Percentiles rank a stretch among this genome's conserved stretches.
Evolutionary conservation across 2,888 invertebrate genomes (phyloP).

Genomic region (Patella pellucida): DNA sequence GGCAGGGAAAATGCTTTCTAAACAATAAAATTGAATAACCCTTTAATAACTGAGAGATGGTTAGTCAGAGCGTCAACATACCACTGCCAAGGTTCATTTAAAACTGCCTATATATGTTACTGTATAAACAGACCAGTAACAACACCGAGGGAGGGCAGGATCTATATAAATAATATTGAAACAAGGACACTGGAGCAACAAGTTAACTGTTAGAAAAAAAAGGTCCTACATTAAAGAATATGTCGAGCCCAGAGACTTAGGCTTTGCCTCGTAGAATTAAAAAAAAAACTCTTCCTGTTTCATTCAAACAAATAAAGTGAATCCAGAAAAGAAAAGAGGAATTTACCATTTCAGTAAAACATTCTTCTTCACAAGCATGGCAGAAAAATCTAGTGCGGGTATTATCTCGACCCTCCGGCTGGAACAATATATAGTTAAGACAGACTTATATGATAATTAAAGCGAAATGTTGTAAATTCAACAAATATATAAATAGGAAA

Average conservation of each 20-base stretch:
- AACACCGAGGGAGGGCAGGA: no score
- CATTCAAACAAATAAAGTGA: not conserved
- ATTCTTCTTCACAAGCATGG: slow-evolving; percentile 57
- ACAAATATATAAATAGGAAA: no score
- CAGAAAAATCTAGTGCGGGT: slow-evolving; percentile 41
- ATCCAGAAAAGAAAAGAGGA: slow-evolving; percentile 6
- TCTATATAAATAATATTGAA: not conserved
- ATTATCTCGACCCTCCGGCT: not conserved
- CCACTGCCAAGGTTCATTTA: no score
- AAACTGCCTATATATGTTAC: no score
- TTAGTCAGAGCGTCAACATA: no score
- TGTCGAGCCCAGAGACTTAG: not conserved
- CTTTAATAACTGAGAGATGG: no score
- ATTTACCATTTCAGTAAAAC: slow-evolving; percentile 47
- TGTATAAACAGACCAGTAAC: no score
- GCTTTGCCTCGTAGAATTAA: not conserved
- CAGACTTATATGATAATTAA: no score
- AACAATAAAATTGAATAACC: no score
- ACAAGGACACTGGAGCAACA: not conserved
- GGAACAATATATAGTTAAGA: no score
- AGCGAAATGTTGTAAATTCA: no score
- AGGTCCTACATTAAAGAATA: slow-evolving; percentile 3
- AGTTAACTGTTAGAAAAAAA: not conserved
- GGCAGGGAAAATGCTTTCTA: no score
- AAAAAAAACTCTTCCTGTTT: not conserved